Evolutionary conservation across 2,113 vertebrate species (phyloP), one percentile per base, ranked within the genome.

Genomic region (Coregonus clupeaformis): DNA sequence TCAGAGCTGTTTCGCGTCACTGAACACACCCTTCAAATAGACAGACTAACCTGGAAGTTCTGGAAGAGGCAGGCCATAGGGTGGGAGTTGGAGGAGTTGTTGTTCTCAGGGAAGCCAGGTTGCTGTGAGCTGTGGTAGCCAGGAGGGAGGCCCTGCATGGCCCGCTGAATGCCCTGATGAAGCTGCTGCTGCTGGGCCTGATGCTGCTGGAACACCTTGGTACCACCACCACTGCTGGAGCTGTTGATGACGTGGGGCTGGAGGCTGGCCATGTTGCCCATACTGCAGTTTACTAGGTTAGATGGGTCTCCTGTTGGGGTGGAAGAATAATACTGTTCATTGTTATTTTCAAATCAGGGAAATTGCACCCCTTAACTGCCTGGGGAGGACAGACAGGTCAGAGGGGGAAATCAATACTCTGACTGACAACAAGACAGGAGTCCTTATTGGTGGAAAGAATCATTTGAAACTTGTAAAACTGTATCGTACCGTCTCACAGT

Each of bases 31-130:
- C 52, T 20, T 55, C 52, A 55, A 14, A 55, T 20, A 18, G 52
- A 55, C 18, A 55, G 20, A 67, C 64, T 77, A 93, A 99, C 97
- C 97, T 98, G 97, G 90, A 98, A 98, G 83, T 95, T 97, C 85
- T 97, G 97, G 92, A 98, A 98, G 78, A 97, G 93, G 92, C 96
- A 98, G 24, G 95, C 92, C 96, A 98, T 95, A 82, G 95, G 94
- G 89, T 94, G 92, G 11, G 93, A 89, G 59, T 79, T 75, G 76
- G 88, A 77, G 76, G 87, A 80, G 75, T n/a, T 95, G 89, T 86
- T 90, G 36, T 93, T 85, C 47, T 95, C 88, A 55, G 94, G 75
- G 82, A 96, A 97, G 88, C 94, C 16, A n/a, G 20, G 92, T 88
- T 94, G 96, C 89, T 96, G 95, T 71, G 74, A 79, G 18, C 92